These are phyloP conservation scores for Todiramphus chloris DNA, from an alignment of 2,113 vertebrate genomes.

Conservation along the genomic window DNA sequence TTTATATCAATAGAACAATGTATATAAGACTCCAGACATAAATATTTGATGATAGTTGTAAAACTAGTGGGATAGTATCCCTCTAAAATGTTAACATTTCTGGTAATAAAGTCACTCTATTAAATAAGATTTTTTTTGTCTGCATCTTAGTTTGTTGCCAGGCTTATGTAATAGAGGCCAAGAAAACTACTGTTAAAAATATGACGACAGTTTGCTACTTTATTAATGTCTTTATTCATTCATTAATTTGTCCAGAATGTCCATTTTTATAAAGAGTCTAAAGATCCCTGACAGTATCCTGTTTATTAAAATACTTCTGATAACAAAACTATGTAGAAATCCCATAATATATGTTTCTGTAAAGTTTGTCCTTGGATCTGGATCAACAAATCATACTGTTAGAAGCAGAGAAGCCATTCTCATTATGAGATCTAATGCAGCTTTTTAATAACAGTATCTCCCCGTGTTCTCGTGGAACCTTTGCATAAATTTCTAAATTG, in stretches of 20 bases:
- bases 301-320: constrained; percentile 10
- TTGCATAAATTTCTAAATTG: neutral
- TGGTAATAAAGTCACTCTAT: neutral
- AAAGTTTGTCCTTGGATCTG: neutral
- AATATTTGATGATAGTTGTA: neutral
- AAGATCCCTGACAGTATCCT: neutral
- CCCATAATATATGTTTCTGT: neutral
- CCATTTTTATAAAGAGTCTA: neutral
- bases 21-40: neutral
- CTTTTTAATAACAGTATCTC: neutral
- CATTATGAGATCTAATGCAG: neutral
- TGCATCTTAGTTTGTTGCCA: neutral
- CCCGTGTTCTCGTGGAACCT: neutral
- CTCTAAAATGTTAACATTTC: neutral
- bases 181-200: constrained; percentile 18
- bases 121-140: neutral
- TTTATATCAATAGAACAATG: neutral
- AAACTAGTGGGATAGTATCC: neutral
- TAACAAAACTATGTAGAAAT: neutral
- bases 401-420: neutral
- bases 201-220: neutral
- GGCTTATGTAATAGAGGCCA: neutral
- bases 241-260: constrained; percentile 13
- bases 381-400: neutral
- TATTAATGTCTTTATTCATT: constrained; percentile 31